Percentiles rank a stretch among this genome's conserved stretches.
Evolutionary conservation across 1,140 invertebrate species (phyloP).

Genomic region (Cotesia typhae): DNA sequence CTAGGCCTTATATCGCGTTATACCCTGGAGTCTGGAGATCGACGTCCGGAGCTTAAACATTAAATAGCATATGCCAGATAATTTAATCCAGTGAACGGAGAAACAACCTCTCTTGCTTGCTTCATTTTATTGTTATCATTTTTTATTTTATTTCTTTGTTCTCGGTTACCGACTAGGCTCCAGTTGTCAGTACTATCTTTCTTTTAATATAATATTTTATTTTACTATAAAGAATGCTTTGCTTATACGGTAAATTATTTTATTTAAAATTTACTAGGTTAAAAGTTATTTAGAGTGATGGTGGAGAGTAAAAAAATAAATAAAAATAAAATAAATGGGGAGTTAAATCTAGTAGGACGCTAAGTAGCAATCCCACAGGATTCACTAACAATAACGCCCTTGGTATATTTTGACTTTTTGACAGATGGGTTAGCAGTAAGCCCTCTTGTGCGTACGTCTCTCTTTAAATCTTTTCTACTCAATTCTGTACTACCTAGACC

Average conservation of each 20-base stretch:
- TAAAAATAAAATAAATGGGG: conserved; percentile 18
- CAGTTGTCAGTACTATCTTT: conserved; percentile 4
- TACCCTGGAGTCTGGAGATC: conserved; percentile 1
- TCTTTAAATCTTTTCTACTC: conserved; percentile 1
- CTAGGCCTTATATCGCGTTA: conserved; percentile 17
- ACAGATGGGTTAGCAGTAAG: conserved; percentile 53
- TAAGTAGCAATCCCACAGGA: conserved; percentile 62
- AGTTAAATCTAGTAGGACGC: conserved; percentile 46
- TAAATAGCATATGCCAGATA: conserved; percentile 26
- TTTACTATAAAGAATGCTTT: no score
- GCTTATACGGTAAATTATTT: no score
- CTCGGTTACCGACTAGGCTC: background rate
- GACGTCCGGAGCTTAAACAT: conserved; percentile 3
- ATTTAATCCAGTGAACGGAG: conserved; percentile 3
- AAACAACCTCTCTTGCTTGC: background rate
- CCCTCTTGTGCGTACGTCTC: conserved; percentile 14
- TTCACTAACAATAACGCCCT: conserved; percentile 52
- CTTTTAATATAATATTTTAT: no score
- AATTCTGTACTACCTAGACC: conserved; percentile 2
- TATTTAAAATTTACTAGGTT: no score
- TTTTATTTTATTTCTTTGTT: background rate
- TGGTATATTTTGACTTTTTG: conserved; percentile 63
- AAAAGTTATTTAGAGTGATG: no score
- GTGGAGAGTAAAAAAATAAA: no score
- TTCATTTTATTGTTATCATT: no score